These are phyloP conservation scores for Catalaphyllia jardinei DNA, from an alignment of 64 coral and sea anemone genomes.

Conservation along the genomic window DNA sequence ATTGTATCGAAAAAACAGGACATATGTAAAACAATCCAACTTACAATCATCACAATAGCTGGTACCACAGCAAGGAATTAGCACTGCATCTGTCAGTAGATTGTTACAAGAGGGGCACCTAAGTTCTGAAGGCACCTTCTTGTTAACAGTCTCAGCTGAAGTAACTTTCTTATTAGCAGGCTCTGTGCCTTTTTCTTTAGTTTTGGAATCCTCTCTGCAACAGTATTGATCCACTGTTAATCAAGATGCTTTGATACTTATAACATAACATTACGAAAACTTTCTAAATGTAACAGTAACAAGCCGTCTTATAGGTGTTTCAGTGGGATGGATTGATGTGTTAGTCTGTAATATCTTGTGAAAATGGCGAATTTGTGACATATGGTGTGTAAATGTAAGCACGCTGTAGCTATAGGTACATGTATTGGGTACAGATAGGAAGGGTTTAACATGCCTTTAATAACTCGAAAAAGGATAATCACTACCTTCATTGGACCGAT, in stretches of 20 bases:
- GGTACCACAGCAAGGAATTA: conserved; percentile 96
- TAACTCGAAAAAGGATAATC: too few relatives aligned
- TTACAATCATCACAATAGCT: conserved; percentile 99
- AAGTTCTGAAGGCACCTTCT: conserved; percentile 86
- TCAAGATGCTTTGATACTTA: too few relatives aligned
- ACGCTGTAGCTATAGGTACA: too few relatives aligned
- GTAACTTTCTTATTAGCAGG: not conserved
- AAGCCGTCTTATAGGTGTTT: too few relatives aligned
- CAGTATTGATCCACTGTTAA: not conserved
- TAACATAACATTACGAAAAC: not conserved
- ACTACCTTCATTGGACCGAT: too few relatives aligned
- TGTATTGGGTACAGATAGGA: too few relatives aligned
- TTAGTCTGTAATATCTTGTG: too few relatives aligned
- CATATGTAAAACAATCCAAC: not conserved
- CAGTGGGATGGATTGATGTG: too few relatives aligned
- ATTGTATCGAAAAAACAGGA: not conserved
- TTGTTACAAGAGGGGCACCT: conserved; percentile 88
- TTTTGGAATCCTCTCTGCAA: conserved; percentile 56
- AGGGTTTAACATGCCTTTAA: too few relatives aligned
- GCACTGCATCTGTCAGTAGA: conserved; percentile 86
- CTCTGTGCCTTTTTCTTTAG: conserved; percentile 60
- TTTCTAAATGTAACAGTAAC: too few relatives aligned
- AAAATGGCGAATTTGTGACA: too few relatives aligned
- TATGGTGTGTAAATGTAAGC: too few relatives aligned
- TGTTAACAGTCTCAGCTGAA: not conserved